Evolutionary conservation across 2,888 invertebrate genomes (phyloP), one percentile per base, ranked within the genome.

Genomic region (Phragmatobia fuliginosa): DNA sequence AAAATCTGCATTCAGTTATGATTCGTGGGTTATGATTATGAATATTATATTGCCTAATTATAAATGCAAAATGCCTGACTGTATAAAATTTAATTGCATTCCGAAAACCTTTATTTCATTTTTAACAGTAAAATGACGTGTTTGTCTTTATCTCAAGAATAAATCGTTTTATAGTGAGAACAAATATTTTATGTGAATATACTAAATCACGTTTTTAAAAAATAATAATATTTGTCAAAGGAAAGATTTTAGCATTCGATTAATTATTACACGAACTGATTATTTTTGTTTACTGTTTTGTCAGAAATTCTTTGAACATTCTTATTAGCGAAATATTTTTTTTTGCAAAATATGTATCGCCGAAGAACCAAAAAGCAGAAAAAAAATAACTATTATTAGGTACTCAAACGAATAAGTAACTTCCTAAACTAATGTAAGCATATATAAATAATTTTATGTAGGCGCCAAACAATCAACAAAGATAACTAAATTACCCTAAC

Each of bases 31-130:
- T 67, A 76, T 62, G 38, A 62, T 45, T 75, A 73, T 62, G 18
- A 62, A 41, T 64, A 52, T 71, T 77, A 73, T 74, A 78, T 67
- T 80, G 75, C 78, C 68, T 32, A 80, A 73, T 78, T 74, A 78
- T 75, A 59, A 76, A 80, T 76, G 72, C 67, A 78, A 75, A 81
- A 78, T 80, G 75, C 65, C 63, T 60, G 59, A n/a, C 49, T 52
- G 63, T 73, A 49, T 65, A 59, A 75, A 66, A 72, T 74, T 80
- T 78, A 79, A 81, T 76, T 75, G 66, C 66, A 68, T 59, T 64
- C 70, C 60, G 58, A 73, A 70, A 67, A 74, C 73, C 64, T 71
- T 73, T 77, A 60, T 60, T 62, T 68, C 59, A 58, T 70, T n/a
- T 18, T 56, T 41, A 32, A 56, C 60, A 38, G 25, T 41, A 36